Evolutionary conservation across 2,888 invertebrate genomes (phyloP).

Genomic region (Coremacera marginata): DNA sequence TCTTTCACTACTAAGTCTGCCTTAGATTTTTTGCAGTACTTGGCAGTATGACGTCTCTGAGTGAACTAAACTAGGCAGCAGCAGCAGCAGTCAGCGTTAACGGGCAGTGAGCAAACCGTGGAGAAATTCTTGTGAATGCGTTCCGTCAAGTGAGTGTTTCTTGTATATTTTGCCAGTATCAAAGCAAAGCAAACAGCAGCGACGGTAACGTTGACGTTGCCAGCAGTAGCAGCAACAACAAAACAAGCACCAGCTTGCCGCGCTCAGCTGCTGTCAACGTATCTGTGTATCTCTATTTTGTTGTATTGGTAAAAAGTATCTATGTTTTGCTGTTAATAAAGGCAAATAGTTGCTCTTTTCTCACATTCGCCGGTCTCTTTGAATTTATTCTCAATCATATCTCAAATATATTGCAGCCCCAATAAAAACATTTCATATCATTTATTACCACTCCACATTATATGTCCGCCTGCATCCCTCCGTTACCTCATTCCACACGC

Average conservation of each 20-base stretch:
- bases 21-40: conserved; percentile 13
- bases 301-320: background rate
- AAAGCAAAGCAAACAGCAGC: too few species aligned
- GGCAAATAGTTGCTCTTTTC: background rate
- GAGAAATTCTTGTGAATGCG: conserved; percentile 28
- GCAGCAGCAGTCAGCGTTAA: background rate
- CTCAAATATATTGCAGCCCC: too few species aligned
- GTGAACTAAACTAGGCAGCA: conserved; percentile 30
- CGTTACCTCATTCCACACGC: background rate
- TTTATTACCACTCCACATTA: too few species aligned
- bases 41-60: conserved; percentile 33
- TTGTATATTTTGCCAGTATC: too few species aligned
- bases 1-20: background rate
- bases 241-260: background rate
- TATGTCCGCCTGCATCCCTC: background rate
- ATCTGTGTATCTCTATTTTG: background rate
- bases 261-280: background rate
- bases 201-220: too few species aligned
- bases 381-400: too few species aligned
- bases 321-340: background rate
- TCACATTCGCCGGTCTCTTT: conserved; percentile 11
- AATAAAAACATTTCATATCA: too few species aligned
- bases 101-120: background rate
- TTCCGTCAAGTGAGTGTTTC: background rate
- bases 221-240: too few species aligned